Conservation (phyloP, 35 echinoderm and acorn worm genomes). For the Chiridota heheva region DNA sequence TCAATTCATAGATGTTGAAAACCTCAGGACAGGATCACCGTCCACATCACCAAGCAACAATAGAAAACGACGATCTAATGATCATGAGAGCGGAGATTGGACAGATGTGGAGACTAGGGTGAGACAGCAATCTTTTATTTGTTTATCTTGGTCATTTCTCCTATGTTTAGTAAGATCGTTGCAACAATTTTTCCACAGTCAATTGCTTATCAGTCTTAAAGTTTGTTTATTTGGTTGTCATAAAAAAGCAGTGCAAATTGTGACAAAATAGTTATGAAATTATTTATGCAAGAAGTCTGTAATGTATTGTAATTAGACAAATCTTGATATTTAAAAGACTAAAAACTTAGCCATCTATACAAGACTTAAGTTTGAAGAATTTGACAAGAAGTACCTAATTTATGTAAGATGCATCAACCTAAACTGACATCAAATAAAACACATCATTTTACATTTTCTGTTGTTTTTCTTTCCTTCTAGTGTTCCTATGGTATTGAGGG, state of each 20-base stretch:
- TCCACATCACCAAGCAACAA: constrained; percentile 5
- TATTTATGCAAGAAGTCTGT: background rate
- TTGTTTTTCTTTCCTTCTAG: constrained; percentile 41
- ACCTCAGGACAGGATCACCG: constrained; percentile 51
- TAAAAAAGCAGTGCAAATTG: background rate
- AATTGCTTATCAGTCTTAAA: background rate
- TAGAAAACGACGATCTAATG: constrained; percentile 55
- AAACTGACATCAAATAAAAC: no score
- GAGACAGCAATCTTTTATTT: constrained; percentile 1
- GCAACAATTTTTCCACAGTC: background rate
- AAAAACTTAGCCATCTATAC: no score
- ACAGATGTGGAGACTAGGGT: constrained; percentile 89
- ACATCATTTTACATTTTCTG: no score
- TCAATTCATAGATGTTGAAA: constrained; percentile 91
- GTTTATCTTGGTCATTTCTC: background rate
- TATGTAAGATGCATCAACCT: no score
- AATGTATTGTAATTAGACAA: background rate
- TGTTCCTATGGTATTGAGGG: constrained; percentile 80
- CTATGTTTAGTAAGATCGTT: background rate
- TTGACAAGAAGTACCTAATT: no score
- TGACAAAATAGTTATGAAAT: background rate
- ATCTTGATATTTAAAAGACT: no score
- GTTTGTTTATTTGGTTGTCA: background rate
- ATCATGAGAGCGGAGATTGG: constrained; percentile 59
- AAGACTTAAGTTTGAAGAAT: no score